phyloP scores from a whole-genome alignment of 2,113 vertebrate species.

The Platichthys stellatus region DNA sequence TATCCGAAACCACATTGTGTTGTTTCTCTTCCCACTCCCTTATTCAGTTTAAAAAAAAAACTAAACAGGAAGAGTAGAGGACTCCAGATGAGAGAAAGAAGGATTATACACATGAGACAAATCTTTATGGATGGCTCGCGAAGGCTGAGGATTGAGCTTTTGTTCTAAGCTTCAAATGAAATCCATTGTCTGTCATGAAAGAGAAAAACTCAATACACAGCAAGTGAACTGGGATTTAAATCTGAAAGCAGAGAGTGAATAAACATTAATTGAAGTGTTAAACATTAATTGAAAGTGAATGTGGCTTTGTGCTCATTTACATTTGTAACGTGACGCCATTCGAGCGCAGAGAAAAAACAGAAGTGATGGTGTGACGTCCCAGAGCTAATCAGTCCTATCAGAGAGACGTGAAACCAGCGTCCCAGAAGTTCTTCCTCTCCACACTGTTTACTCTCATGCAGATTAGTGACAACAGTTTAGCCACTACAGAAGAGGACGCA shows the following conservation, averaged over 20 bases:
- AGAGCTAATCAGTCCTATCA: constrained; percentile 37
- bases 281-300: constrained; percentile 21
- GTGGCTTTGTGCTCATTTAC: constrained; percentile 8
- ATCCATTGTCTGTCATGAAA: constrained; percentile 34
- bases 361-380: constrained; percentile 6
- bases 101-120: constrained; percentile 66
- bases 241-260: constrained; percentile 6
- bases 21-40: neutral
- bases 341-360: neutral
- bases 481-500: constrained; percentile 21
- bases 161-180: constrained; percentile 21
- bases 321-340: neutral
- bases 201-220: constrained; percentile 7
- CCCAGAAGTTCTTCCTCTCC: constrained; percentile 18
- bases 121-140: constrained; percentile 45
- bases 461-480: constrained; percentile 36
- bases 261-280: constrained; percentile 1
- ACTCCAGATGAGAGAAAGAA: constrained; percentile 3
- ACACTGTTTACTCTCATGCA: constrained; percentile 31
- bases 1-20: constrained; percentile 1
- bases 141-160: constrained; percentile 17
- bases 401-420: constrained; percentile 14
- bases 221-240: neutral
- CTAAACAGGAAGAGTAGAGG: neutral
- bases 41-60: neutral